These are phyloP conservation scores for Doris montereyensis DNA, from an alignment of 2,888 invertebrate species.

Conservation along the genomic window DNA sequence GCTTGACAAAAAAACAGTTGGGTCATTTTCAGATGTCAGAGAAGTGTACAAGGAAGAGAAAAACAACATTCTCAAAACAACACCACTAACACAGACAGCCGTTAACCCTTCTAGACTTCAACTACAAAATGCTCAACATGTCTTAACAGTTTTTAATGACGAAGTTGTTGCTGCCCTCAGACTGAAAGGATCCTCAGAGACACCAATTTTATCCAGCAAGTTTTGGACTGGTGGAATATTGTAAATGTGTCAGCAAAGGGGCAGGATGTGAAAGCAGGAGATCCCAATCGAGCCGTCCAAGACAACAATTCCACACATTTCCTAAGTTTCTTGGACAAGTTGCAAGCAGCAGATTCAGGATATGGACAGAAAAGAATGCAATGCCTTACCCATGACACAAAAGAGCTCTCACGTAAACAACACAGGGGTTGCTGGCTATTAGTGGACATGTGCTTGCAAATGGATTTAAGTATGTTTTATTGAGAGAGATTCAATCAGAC, in stretches of 20 bases:
- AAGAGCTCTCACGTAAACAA: not conserved
- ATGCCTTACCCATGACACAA: constrained; percentile 7
- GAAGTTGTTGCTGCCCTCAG: not conserved
- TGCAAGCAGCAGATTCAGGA: not conserved
- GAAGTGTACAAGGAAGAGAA: not conserved
- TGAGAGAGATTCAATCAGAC: not conserved
- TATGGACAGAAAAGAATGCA: not conserved
- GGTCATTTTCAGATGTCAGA: not conserved
- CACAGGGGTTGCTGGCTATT: not conserved
- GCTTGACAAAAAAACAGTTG: not conserved
- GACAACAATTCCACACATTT: not conserved
- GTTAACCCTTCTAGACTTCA: constrained; percentile 3
- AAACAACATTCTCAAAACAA: not conserved
- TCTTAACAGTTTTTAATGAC: not conserved
- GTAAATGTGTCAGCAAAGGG: not conserved
- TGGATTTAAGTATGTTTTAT: constrained; percentile 8
- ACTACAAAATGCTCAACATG: constrained; percentile 12
- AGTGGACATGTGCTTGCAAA: no score
- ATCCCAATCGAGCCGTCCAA: not conserved
- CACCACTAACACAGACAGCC: not conserved
- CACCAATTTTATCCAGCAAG: not conserved
- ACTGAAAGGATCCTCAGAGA: not conserved
- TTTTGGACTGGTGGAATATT: not conserved
- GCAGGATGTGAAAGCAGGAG: not conserved
- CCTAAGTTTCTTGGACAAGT: not conserved